Conservation (phyloP, 1,140 invertebrate species). For the Diachasma alloeum region DNA sequence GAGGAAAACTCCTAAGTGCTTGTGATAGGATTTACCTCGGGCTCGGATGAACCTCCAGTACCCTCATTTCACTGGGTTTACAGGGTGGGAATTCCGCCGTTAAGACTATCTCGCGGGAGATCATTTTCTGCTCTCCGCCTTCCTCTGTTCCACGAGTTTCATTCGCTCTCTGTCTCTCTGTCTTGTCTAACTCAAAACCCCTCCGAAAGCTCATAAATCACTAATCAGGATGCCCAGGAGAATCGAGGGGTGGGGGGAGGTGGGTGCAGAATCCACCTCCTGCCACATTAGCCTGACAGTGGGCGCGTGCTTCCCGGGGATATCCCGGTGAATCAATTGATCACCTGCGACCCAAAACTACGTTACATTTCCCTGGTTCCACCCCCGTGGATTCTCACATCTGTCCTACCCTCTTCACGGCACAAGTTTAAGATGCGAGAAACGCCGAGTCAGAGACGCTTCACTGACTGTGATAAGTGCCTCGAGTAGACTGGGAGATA, state of each 20-base stretch:
- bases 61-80: conserved; percentile 19
- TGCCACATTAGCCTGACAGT: neutral
- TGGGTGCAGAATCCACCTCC: neutral
- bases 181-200: neutral
- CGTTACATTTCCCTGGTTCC: neutral
- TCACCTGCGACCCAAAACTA: neutral
- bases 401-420: neutral
- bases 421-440: neutral
- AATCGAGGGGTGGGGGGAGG: neutral
- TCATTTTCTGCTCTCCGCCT: neutral
- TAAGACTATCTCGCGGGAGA: neutral
- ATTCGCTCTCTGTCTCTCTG: too few species aligned
- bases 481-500: neutral
- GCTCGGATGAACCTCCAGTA: conserved; percentile 11
- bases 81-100: neutral
- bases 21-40: conserved; percentile 57
- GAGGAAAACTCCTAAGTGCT: conserved; percentile 51
- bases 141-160: neutral
- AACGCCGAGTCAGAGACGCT: neutral
- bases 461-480: neutral
- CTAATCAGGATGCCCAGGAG: conserved; percentile 53
- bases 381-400: neutral
- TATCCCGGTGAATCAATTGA: neutral
- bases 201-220: conserved; percentile 56
- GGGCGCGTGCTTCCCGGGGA: neutral